Evolutionary conservation across 2,113 vertebrate species (phyloP), one percentile per base, ranked within the genome.

Genomic region (Cardinalis cardinalis): DNA sequence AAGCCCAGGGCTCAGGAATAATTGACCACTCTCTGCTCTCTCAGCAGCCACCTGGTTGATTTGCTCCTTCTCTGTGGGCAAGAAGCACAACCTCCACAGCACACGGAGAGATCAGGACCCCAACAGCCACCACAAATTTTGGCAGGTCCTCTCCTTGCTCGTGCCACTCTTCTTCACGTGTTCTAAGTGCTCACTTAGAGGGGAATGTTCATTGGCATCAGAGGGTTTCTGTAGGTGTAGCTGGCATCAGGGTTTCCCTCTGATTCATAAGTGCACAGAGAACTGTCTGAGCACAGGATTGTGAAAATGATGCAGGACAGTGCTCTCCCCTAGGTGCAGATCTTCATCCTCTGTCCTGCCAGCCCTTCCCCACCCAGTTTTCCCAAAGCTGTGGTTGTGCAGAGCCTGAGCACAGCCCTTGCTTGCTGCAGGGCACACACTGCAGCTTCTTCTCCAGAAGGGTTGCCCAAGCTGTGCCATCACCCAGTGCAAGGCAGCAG

Each of bases 1-100:
- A 82, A 88, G 68, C 75, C 2, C 0, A 83, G 78, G 63, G 66
- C 34, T 69, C 19, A 32, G 61, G 7, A 36, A 24, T 78, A 95
- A 94, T 92, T 70, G 85, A 94, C 52, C 29, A 1, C 51, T 28
- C 81, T 90, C 75, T 89, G 77, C 74, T 80, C 70, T 66, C 87
- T 73, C 85, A 84, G 74, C 86, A 74, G 88, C 80, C 31, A 7
- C 60, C 56, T 25, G 69, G 9, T 58, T 72, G 58, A 65, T 86
- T 75, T 41, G 38, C 40, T 84, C 7, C 76, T 56, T 52, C 63
- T 78, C 70, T 5, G 9, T 2, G 5, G 51, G 83, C n/a, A 40
- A 82, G 61, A 5, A 82, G 72, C 14, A 5, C 48, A 32, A 77
- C 24, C 73, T 49, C 38, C 53, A 10, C 4, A 44, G 53, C 66